phyloP scores from a whole-genome alignment of 2,797 vertebrate species.

The Emys orbicularis region DNA sequence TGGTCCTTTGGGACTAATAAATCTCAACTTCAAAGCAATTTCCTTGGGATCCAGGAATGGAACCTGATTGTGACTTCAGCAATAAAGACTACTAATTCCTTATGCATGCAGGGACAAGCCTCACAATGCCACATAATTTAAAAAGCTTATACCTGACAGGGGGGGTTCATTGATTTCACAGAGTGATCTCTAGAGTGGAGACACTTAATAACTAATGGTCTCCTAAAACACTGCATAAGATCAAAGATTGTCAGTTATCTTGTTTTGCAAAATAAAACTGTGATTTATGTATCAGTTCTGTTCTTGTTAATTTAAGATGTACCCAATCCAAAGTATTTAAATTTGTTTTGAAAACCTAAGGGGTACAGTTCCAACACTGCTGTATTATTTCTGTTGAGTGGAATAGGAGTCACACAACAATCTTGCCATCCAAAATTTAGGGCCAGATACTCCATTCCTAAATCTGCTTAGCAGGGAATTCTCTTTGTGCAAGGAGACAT shows the following conservation, averaged over 20 bases:
- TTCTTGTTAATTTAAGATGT: background rate
- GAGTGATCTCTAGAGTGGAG: background rate
- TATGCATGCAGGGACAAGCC: background rate
- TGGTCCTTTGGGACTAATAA: background rate
- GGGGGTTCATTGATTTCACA: background rate
- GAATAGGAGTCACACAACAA: rapidly evolving
- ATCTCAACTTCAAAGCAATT: constrained; percentile 41
- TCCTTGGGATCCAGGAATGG: constrained; percentile 15
- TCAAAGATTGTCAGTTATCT: background rate
- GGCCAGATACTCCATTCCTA: background rate
- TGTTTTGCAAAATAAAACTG: background rate
- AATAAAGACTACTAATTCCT: constrained; percentile 23
- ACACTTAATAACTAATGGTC: background rate
- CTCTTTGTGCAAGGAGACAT: background rate
- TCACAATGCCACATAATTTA: background rate
- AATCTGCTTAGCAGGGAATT: background rate
- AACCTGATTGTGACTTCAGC: background rate
- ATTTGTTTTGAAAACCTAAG: background rate
- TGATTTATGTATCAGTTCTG: background rate
- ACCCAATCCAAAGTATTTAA: background rate
- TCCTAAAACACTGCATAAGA: rapidly evolving
- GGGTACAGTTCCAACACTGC: background rate
- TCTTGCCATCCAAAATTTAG: background rate
- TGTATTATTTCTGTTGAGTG: background rate
- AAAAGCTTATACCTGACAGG: background rate